phyloP scores from a whole-genome alignment of 2,113 vertebrate genomes.

The Pipa parva region DNA sequence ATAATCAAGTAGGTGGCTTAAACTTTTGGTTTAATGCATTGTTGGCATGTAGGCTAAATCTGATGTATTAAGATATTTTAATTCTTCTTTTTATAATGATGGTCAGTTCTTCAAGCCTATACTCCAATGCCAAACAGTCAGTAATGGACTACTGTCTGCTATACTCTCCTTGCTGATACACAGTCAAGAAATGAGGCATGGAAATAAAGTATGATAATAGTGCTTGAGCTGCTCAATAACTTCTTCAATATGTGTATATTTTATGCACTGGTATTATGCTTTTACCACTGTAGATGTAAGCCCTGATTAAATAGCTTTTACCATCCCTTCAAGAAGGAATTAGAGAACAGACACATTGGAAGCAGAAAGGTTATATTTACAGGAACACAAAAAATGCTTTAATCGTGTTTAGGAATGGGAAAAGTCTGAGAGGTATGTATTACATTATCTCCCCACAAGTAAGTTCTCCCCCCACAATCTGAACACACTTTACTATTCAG shows the following conservation, averaged over 20 bases:
- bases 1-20: no score
- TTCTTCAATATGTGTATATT: background rate
- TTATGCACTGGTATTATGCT: background rate
- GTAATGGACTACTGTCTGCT: no score
- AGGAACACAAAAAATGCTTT: background rate
- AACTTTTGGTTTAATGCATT: no score
- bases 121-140: no score
- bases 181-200: no score
- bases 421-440: background rate
- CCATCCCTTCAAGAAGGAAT: background rate
- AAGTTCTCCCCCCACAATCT: slow-evolving; percentile 20
- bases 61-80: no score
- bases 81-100: no score
- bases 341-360: background rate
- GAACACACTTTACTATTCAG: slow-evolving; percentile 40
- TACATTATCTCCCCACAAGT: slow-evolving; percentile 7
- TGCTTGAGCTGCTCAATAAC: no score
- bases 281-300: background rate
- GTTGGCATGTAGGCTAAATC: no score
- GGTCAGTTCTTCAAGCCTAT: no score
- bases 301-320: background rate
- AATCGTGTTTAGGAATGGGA: background rate
- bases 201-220: no score
- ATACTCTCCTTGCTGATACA: no score
- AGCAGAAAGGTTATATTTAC: background rate